phyloP scores from a whole-genome alignment of 2,888 invertebrate species.

The Eristalis intricaria region DNA sequence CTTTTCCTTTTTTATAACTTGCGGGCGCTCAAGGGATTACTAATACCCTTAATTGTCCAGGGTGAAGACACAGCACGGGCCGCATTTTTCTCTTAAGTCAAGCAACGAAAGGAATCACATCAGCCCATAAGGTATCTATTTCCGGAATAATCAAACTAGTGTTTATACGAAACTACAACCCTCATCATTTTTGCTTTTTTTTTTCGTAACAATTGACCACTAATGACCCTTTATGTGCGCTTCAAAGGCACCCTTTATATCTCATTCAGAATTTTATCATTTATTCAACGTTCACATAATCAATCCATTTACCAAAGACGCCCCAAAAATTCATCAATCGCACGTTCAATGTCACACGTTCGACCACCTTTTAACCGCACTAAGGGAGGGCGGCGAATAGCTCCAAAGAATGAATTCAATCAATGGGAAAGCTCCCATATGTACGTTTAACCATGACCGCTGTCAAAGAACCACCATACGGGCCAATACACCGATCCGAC shows the following conservation, averaged over 20 bases:
- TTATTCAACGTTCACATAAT: conserved; percentile 18
- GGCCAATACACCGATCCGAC: background rate
- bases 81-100: too few species aligned
- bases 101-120: background rate
- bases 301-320: conserved; percentile 3
- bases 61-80: too few species aligned
- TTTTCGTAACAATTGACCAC: background rate
- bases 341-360: conserved; percentile 30
- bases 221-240: background rate
- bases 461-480: background rate
- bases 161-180: background rate
- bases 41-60: too few species aligned
- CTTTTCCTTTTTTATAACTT: too few species aligned
- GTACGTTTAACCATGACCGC: conserved; percentile 17
- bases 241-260: background rate
- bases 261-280: background rate
- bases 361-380: conserved; percentile 6
- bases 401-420: conserved; percentile 11
- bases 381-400: background rate
- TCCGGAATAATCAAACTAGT: background rate
- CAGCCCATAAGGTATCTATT: background rate
- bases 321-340: conserved; percentile 18
- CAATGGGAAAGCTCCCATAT: conserved; percentile 21
- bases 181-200: background rate
- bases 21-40: too few species aligned